Evolutionary conservation across 2,888 invertebrate species (phyloP), one percentile per base, ranked within the genome.

Genomic region (Agrotis clavis): DNA sequence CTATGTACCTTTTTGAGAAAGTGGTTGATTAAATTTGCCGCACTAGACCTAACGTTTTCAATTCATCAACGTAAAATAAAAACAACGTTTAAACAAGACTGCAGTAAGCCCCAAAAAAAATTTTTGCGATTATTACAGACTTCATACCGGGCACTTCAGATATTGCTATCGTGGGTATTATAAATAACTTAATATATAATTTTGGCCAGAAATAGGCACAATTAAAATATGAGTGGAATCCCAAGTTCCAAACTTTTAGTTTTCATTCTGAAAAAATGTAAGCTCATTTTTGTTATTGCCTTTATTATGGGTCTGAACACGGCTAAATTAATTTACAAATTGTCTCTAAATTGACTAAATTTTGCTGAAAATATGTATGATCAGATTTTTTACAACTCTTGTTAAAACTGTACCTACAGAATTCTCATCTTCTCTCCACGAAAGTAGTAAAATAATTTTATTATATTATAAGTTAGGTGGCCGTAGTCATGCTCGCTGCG

Each of bases 381-480:
- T n/a, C 35, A 7, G 1, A 14, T 21, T n/a, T n/a, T 51, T 50
- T 51, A 45, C 19, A 41, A 59, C 35, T 45, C 16, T 56, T 35
- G 14, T 53, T 59, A 57, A 56, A 25, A 63, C 25, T 16, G 25
- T 60, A 65, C 30, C 50, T 53, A 53, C 71, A 51, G 67, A 60
- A 63, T 54, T 21, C 18, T 62, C 64, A 51, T 60, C 41, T 41
- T 41, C 41, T 41, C 41, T 41, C 63, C 56, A 63, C 47, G 54
- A 64, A 74, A 69, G 62, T 74, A 70, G 67, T 83, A 61, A 70
- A 71, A 67, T 73, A 53, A 71, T 70, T 71, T 71, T 64, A 73
- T 80, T 74, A 73, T 70, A 82, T 70, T 72, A 67, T 64, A 82
- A 85, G 73, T 74, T 67, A 71, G 68, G 59, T 48, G 51, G 35